A percentile compares a stretch with the other conserved stretches of the same genome.
Evolutionary conservation across 2,797 vertebrate species (phyloP).

Genomic region (Poliocrania exsul): DNA sequence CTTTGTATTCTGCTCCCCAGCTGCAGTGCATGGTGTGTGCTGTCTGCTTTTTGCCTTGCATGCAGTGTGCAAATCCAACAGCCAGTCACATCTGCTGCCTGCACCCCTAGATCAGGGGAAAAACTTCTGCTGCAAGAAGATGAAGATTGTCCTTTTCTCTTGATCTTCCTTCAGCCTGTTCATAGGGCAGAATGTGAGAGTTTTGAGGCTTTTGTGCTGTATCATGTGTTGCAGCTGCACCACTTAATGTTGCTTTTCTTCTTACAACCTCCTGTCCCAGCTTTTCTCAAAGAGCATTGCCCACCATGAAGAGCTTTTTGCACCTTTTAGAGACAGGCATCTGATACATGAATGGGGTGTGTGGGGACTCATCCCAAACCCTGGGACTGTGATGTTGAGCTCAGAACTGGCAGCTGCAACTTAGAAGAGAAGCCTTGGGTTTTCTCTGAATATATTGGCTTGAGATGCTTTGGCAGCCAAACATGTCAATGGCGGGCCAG

Average conservation of each 20-base stretch:
- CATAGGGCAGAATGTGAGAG: background rate
- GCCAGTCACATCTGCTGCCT: background rate
- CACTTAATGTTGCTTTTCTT: background rate
- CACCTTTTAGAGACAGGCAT: background rate
- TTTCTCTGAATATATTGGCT: background rate
- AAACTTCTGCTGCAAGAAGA: background rate
- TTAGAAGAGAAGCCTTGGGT: background rate
- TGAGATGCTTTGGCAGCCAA: background rate
- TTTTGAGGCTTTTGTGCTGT: background rate
- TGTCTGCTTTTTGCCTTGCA: too few relatives aligned
- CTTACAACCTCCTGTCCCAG: background rate
- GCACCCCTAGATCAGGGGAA: background rate
- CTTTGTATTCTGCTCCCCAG: background rate
- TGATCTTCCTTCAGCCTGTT: background rate
- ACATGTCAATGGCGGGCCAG: background rate
- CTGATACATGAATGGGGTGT: background rate
- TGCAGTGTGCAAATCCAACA: background rate
- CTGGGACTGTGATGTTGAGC: background rate
- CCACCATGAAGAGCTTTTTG: background rate
- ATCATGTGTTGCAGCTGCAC: rapidly evolving
- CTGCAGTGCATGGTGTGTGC: background rate
- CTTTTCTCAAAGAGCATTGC: background rate
- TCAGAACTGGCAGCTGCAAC: background rate
- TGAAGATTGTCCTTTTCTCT: background rate
- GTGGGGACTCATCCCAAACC: background rate